A percentile compares a stretch with the other conserved stretches of the same genome.
These are phyloP conservation scores for Petrocephalus microphthalmus DNA, from an alignment of 2,113 vertebrate species.

Conservation along the genomic window DNA sequence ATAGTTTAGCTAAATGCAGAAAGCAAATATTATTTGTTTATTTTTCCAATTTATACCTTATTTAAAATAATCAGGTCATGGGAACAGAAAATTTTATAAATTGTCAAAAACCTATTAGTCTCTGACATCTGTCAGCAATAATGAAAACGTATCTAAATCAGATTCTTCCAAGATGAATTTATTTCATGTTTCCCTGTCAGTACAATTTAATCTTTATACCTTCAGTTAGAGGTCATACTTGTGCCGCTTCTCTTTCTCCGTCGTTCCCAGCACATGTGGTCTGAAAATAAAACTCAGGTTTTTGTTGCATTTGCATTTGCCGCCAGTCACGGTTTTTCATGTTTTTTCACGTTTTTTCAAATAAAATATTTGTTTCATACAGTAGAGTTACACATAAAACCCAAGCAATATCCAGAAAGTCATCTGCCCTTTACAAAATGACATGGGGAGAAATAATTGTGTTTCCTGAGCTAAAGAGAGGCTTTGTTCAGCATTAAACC, in stretches of 20 bases:
- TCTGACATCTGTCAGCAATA: slow-evolving; percentile 2
- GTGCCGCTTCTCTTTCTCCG: not conserved
- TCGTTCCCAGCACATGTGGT: not conserved
- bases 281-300: not conserved
- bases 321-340: not conserved
- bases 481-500: not conserved
- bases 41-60: not conserved
- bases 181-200: slow-evolving; percentile 2
- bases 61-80: slow-evolving; percentile 7
- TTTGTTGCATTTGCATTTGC: not conserved
- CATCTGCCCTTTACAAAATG: not conserved
- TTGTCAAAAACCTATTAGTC: not conserved
- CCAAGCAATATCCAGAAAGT: not conserved
- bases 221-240: not conserved
- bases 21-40: not conserved
- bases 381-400: not conserved
- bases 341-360: not conserved
- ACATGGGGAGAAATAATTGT: not conserved
- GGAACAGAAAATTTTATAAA: not conserved
- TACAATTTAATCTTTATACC: not conserved
- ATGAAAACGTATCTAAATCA: not conserved
- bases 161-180: not conserved
- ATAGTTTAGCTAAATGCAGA: not conserved
- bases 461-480: not conserved
- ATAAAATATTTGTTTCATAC: not conserved